Base-by-base conservation (phyloP, 1,140 invertebrate species). In the Himalopsyche phryganea region DNA sequence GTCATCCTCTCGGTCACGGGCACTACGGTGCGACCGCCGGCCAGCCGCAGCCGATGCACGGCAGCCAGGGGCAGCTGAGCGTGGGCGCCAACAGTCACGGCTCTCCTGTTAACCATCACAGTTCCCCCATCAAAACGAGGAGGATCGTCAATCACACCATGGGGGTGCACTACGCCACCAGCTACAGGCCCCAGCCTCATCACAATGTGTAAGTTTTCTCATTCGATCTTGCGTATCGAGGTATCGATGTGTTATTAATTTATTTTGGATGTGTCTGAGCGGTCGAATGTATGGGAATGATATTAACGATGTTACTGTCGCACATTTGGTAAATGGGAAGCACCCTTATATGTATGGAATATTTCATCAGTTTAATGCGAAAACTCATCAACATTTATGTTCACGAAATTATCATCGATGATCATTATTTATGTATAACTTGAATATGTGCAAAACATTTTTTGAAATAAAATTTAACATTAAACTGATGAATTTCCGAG, bases 151-250 rank as follows among this genome's bases (percentile, higher is more conserved):
- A 56, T 18, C 58, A 53, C 19, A 18, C 54, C 9, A 57, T 61
- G 54, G 50, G 50, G 6, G 55, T 61, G 1, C 67, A 70, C 50
- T 70, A 68, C 57, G 66, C 68, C 7, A 64, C 66, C 13, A 68
- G 65, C 44, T 70, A 68, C 50, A 53, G 66, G 35, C 67, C 68
- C 20, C 67, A 68, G 36, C 50, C 50, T 0, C 67, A 68, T 9
- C 67, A 68, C 14, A 69, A 66, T 61, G 64, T 70, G 68, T 70
- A 64, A 68, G 65, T 67, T 35, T 50, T 48, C 13, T 49, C 13
- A 47, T n/a, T n/a, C n/a, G n/a, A n/a, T n/a, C n/a, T n/a, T n/a
- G n/a, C n/a, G n/a, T n/a, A n/a, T n/a, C n/a, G n/a, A n/a, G n/a
- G n/a, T n/a, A n/a, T n/a, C n/a, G n/a, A n/a, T n/a, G n/a, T 35